phyloP scores from a whole-genome alignment of 2,113 vertebrate genomes.

The Isichthys henryi region DNA sequence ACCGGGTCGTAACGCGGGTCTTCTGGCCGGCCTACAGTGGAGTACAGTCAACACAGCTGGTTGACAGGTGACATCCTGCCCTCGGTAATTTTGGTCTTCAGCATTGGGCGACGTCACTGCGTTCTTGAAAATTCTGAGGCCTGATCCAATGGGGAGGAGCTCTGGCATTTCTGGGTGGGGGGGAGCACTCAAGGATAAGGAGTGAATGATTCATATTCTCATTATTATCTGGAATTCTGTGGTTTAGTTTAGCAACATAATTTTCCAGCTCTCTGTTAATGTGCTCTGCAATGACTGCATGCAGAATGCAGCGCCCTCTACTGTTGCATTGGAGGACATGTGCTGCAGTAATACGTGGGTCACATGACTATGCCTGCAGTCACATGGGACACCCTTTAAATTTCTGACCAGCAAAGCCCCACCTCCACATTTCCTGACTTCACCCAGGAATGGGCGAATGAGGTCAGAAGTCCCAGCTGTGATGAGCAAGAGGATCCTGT shows the following conservation, averaged over 20 bases:
- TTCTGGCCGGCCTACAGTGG: neutral
- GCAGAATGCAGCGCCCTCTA: neutral
- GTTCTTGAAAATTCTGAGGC: neutral
- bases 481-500: slow-evolving; percentile 1
- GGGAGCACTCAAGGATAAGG: neutral
- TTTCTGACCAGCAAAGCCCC: neutral
- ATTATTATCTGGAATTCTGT: neutral
- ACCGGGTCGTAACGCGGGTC: neutral
- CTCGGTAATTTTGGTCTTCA: neutral
- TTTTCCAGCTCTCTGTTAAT: neutral
- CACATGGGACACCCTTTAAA: neutral
- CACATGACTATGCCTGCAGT: slow-evolving; percentile 19
- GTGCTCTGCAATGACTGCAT: neutral
- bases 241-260: neutral
- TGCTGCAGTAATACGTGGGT: slow-evolving; percentile 9
- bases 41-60: neutral
- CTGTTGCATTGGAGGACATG: neutral
- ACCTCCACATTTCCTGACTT: slow-evolving; percentile 1
- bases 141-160: neutral
- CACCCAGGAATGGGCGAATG: neutral
- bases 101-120: neutral
- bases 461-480: neutral
- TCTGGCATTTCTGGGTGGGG: neutral
- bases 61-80: neutral
- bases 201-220: neutral